phyloP scores from a whole-genome alignment of 64 coral and sea anemone species.

The Astreopora myriophthalma region DNA sequence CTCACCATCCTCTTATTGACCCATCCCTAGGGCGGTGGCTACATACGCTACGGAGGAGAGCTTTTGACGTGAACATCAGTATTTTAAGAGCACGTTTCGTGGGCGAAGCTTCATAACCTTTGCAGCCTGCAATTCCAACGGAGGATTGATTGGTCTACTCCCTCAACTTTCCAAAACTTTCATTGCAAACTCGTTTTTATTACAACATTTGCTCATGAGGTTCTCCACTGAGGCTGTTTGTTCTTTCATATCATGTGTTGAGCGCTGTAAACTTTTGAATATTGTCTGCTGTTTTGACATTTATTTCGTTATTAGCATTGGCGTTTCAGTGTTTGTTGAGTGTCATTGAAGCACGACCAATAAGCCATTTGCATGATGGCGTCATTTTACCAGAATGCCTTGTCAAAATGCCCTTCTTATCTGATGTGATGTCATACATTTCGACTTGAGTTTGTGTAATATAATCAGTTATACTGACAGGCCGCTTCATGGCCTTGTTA shows the following conservation, averaged over 20 bases:
- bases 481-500: too few species aligned
- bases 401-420: neutral
- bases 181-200: conserved; percentile 43
- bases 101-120: conserved; percentile 31
- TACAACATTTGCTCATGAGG: neutral
- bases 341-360: neutral
- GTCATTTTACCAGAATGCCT: too few species aligned
- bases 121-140: neutral
- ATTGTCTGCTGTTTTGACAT: too few species aligned
- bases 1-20: too few species aligned
- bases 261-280: too few species aligned
- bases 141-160: conserved; percentile 28
- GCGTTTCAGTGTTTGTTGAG: too few species aligned
- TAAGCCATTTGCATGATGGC: too few species aligned
- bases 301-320: too few species aligned
- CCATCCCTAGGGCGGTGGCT: too few species aligned
- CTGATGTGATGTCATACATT: neutral
- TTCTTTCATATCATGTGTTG: too few species aligned
- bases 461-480: too few species aligned
- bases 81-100: conserved; percentile 28
- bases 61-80: neutral
- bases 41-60: too few species aligned
- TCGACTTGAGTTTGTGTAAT: conserved; percentile 5
- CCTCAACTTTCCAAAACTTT: conserved; percentile 14
- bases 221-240: neutral